Percentiles rank a stretch among this genome's conserved stretches.
These are phyloP conservation scores for Botia kubotai DNA, from an alignment of 2,797 vertebrate genomes.

Conservation along the genomic window DNA sequence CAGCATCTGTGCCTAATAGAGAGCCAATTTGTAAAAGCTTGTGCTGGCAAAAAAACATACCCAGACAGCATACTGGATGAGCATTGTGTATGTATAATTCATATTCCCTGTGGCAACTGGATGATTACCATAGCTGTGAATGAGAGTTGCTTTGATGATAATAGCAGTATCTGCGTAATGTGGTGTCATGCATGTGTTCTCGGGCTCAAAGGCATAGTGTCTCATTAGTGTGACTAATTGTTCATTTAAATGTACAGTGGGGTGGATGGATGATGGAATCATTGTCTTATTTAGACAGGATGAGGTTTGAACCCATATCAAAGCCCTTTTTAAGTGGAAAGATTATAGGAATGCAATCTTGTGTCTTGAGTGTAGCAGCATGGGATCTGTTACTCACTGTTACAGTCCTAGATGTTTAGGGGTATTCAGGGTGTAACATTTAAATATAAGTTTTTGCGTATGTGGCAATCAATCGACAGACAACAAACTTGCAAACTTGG, in stretches of 20 bases:
- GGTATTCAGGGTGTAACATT: too few species aligned
- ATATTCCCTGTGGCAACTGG: neutral
- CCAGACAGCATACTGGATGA: neutral
- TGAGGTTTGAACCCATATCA: too few species aligned
- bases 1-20: neutral
- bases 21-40: neutral
- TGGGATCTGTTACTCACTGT: too few species aligned
- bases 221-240: neutral
- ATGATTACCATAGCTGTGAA: neutral
- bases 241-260: too few species aligned
- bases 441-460: too few species aligned
- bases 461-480: too few species aligned
- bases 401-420: too few species aligned
- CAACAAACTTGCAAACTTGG: too few species aligned
- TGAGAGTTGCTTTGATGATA: slow-evolving; percentile 8
- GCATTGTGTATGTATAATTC: neutral
- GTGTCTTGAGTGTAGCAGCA: too few species aligned
- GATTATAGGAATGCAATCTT: neutral
- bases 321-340: too few species aligned
- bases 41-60: neutral
- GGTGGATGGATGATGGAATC: too few species aligned
- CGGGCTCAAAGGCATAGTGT: neutral
- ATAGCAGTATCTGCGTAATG: slow-evolving; percentile 7
- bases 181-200: neutral
- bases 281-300: too few species aligned